Evolutionary conservation across 1,140 invertebrate genomes (phyloP).

Genomic region (Augochlora pura): DNA sequence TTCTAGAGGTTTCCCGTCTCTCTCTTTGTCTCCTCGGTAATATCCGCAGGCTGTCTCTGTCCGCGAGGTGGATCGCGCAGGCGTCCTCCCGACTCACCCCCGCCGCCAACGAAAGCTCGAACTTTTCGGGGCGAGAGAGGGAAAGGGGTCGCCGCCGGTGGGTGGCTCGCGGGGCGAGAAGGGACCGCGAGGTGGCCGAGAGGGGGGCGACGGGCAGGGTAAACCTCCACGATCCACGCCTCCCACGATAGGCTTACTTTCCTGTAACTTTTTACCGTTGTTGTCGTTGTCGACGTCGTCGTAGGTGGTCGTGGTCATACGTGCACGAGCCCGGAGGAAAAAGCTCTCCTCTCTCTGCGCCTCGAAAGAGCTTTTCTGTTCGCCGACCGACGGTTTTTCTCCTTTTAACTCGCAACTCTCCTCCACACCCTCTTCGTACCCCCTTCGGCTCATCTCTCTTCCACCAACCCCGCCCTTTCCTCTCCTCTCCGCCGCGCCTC

Average conservation of each 20-base stretch:
- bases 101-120: constrained; percentile 63
- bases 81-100: constrained; percentile 59
- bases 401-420: constrained; percentile 38
- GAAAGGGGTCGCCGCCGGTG: no score
- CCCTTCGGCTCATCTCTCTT: constrained; percentile 44
- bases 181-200: background rate
- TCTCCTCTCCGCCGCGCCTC: constrained; percentile 17
- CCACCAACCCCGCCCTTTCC: constrained; percentile 15
- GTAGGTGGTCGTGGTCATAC: constrained; percentile 58
- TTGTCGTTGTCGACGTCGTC: constrained; percentile 52
- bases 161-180: no score
- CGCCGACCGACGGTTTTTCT: constrained; percentile 49
- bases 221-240: constrained; percentile 74
- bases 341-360: constrained; percentile 40
- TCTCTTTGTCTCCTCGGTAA: constrained; percentile 17
- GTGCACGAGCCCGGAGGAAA: constrained; percentile 53
- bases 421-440: constrained; percentile 14
- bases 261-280: constrained; percentile 62
- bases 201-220: constrained; percentile 54
- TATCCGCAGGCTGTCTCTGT: constrained; percentile 41
- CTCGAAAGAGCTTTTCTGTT: constrained; percentile 64
- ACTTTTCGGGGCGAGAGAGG: constrained; percentile 21
- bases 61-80: constrained; percentile 57
- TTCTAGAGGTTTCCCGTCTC: constrained; percentile 49
- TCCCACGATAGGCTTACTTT: constrained; percentile 74